These are phyloP conservation scores for Leptopilina clavipes DNA, from an alignment of 1,140 invertebrate species.

Conservation along the genomic window DNA sequence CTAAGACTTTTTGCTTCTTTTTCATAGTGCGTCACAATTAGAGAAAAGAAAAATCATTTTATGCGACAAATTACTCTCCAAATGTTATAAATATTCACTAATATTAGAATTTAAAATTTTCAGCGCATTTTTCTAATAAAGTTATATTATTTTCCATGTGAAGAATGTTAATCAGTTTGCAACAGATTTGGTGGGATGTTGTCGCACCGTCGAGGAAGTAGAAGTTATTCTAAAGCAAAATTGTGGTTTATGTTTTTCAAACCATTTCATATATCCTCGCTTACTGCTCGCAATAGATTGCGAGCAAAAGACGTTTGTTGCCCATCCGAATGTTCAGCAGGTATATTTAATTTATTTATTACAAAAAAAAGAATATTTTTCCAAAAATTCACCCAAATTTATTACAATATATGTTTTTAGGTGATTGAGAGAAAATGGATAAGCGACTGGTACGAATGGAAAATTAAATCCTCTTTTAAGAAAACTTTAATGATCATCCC, in stretches of 20 bases:
- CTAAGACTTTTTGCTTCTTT: too few species aligned
- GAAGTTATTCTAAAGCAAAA: constrained; percentile 79
- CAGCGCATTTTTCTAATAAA: background rate
- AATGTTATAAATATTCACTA: too few species aligned
- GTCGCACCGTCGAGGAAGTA: constrained; percentile 81
- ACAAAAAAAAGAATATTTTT: too few species aligned
- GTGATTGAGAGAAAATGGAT: constrained; percentile 72
- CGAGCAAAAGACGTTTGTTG: constrained; percentile 84
- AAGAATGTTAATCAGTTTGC: constrained; percentile 56
- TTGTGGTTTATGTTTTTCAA: constrained; percentile 64
- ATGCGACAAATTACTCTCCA: too few species aligned
- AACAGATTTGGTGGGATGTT: constrained; percentile 70
- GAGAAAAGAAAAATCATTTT: too few species aligned
- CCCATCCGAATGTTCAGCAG: constrained; percentile 84
- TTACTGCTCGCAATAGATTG: constrained; percentile 83
- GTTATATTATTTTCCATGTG: background rate
- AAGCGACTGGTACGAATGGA: constrained; percentile 77
- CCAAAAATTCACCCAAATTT: too few species aligned
- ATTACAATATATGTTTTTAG: constrained; percentile 33
- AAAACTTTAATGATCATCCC: constrained; percentile 66
- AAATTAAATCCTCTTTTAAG: constrained; percentile 62
- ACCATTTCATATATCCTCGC: constrained; percentile 75
- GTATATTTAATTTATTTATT: too few species aligned
- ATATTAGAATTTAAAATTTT: too few species aligned
- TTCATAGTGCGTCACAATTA: too few species aligned